Evolutionary conservation across 2,113 vertebrate genomes (phyloP).

Genomic region (Cyphomyrus plagiostoma): DNA sequence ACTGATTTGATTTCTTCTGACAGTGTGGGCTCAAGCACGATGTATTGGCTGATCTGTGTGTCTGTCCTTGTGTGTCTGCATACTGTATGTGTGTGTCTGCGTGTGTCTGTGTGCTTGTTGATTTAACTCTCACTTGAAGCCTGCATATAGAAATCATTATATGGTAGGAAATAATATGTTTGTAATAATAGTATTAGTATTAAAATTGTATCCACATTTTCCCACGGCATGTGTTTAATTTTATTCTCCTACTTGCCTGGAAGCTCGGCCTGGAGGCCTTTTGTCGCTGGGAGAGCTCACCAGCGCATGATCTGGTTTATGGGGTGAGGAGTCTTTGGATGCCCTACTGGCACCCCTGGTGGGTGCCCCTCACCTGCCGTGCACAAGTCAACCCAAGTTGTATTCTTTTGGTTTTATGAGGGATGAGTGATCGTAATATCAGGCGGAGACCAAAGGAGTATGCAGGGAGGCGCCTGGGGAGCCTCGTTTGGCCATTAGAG

Average conservation of each 20-base stretch:
- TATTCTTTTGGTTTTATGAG: background rate
- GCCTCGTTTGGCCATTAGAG: background rate
- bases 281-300: background rate
- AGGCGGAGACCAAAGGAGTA: background rate
- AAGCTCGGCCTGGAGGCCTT: background rate
- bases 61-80: background rate
- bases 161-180: background rate
- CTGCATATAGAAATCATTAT: background rate
- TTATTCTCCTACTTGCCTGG: background rate
- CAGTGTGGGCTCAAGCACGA: background rate
- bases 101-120: background rate
- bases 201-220: background rate
- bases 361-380: background rate
- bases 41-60: background rate
- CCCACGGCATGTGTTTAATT: background rate
- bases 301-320: background rate
- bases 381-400: background rate
- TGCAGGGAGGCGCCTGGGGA: background rate
- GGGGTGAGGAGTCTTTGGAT: background rate
- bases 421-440: background rate
- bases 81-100: background rate
- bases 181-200: background rate
- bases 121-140: background rate
- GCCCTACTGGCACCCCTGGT: background rate
- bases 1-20: background rate